phyloP scores from a whole-genome alignment of 2,888 invertebrate species.

The Girardia tigrina region DNA sequence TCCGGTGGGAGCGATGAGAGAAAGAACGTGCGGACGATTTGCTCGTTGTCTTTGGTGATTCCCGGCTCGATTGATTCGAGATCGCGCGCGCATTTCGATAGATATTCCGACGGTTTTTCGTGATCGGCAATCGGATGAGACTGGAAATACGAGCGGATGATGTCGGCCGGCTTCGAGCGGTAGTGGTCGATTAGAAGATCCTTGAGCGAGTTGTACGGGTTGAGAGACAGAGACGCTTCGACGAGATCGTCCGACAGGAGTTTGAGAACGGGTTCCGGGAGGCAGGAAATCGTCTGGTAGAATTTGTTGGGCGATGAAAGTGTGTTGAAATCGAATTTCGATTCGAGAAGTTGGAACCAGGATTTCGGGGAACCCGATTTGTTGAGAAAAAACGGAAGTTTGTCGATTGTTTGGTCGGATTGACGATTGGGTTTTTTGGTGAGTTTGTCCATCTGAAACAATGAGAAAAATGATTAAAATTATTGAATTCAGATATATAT shows the following conservation, averaged over 20 bases:
- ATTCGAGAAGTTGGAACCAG: constrained; percentile 7
- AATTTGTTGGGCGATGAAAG: background rate
- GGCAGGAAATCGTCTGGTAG: background rate
- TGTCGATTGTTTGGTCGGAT: no score
- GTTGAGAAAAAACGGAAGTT: constrained; percentile 8
- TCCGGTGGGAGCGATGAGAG: background rate
- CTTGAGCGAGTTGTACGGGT: background rate
- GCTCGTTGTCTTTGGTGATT: background rate
- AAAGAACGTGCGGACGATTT: background rate
- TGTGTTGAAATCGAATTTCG: background rate
- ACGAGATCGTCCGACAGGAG: background rate
- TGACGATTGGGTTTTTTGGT: no score
- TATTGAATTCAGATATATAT: no score
- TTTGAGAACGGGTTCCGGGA: background rate
- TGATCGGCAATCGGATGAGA: background rate
- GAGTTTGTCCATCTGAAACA: no score
- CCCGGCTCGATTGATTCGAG: background rate
- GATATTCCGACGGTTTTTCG: background rate
- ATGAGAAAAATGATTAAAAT: no score
- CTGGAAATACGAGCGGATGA: background rate
- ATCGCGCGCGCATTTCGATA: background rate
- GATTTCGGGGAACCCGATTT: constrained; percentile 1
- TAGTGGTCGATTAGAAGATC: background rate
- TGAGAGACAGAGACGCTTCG: background rate
- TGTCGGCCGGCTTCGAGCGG: background rate